Base-by-base conservation (phyloP, 1,140 invertebrate genomes). In the Drosophila kanapiae region DNA sequence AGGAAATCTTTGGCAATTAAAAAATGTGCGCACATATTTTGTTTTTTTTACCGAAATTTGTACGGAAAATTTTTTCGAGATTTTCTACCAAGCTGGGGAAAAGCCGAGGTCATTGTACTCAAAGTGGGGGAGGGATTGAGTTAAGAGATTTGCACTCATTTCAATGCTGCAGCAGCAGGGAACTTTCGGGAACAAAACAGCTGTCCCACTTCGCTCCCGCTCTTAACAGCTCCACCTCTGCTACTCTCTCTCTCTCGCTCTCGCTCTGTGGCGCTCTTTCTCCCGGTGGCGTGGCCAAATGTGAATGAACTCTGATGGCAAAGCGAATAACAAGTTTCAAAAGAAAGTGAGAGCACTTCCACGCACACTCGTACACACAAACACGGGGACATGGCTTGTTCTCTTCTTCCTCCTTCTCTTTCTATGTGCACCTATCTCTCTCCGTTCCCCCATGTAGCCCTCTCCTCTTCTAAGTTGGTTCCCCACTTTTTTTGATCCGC, bases 321-420 rank as follows among this genome's bases (percentile, higher is more conserved):
- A 86, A 91, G 82, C 82, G 79, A 86, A 91, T 90, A 91, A 91
- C 88, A 91, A 91, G 88, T 91, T 90, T 91, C 64, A 80, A 85
- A 91, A 79, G 88, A 91, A 91, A 91, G 88, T 91, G 90, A 91
- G 90, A 91, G 88, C 91, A 82, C 75, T 91, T 88, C 67, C 69
- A 70, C 51, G 49, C 60, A 64, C 62, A 67, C 43, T 31, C 31
- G 23, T 3, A 62, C 48, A 54, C 48, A 75, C 69, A 63, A 62
- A 64, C 18, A 56, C 16, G 10, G 48, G 48, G 29, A 59, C 48
- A 51, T 51, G 79, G 65, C 63, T 54, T 16, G 51, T 35, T 53
- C 51, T 53, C 63, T 42, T n/a, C 45, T 62, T 18, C n/a, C 63
- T 42, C 51, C 53, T 56, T 38, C 37, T 42, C 8, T 49, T 27